These are phyloP conservation scores for Magallana ariakensis DNA, from an alignment of 1,140 invertebrate species.

Conservation along the genomic window DNA sequence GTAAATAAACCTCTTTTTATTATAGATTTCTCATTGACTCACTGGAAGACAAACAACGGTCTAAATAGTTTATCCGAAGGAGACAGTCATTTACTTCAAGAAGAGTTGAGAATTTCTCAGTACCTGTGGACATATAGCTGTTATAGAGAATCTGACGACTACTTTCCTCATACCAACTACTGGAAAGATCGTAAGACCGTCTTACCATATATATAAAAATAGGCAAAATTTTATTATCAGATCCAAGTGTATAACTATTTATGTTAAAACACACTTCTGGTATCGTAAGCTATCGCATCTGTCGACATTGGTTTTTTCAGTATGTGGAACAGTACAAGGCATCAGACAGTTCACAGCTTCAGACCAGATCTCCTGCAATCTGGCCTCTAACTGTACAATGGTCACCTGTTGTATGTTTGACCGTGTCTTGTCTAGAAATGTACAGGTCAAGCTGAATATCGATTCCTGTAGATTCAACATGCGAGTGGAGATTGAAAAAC, in stretches of 20 bases:
- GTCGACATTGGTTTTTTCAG: background rate
- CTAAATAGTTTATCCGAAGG: background rate
- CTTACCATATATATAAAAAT: too few species aligned
- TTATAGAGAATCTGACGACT: background rate
- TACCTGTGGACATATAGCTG: background rate
- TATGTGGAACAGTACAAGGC: background rate
- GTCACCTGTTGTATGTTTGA: slow-evolving; percentile 28
- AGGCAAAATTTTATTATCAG: too few species aligned
- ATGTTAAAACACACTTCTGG: too few species aligned
- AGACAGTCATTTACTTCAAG: background rate
- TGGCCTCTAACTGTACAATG: slow-evolving; percentile 11
- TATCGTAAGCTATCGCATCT: too few species aligned
- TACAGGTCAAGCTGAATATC: slow-evolving; percentile 8
- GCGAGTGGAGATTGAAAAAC: slow-evolving; percentile 23
- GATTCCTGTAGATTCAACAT: slow-evolving; percentile 47
- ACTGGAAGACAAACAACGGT: background rate
- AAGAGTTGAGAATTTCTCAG: slow-evolving; percentile 3
- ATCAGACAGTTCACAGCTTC: background rate
- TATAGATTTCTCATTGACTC: slow-evolving; percentile 29
- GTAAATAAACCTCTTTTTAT: background rate
- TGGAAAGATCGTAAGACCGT: slow-evolving; percentile 45
- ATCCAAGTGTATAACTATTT: too few species aligned
- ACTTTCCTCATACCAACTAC: slow-evolving; percentile 4
- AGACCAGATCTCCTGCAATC: slow-evolving; percentile 25
- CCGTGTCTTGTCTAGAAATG: background rate